Percentiles rank a stretch among this genome's conserved stretches.
Conservation (phyloP, 2,797 vertebrate species). For the Cossypha caffra region DNA sequence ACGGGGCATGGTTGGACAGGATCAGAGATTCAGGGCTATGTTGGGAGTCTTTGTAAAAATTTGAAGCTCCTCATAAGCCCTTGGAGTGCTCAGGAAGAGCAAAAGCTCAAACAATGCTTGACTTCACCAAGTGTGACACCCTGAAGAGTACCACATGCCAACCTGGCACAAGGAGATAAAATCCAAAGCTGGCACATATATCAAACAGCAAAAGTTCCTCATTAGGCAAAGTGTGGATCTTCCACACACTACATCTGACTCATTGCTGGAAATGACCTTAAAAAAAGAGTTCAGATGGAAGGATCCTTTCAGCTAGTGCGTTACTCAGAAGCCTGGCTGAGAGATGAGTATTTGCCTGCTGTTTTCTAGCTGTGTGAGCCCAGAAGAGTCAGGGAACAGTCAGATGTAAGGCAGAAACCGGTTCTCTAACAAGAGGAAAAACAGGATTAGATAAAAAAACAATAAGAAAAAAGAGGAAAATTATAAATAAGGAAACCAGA, state of each 20-base stretch:
- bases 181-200: slow-evolving; percentile 27
- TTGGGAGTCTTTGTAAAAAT: slow-evolving; percentile 12
- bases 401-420: neutral
- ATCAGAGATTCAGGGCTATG: neutral
- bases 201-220: slow-evolving; percentile 26
- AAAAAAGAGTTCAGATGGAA: slow-evolving; percentile 33
- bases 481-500: neutral
- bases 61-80: neutral
- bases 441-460: neutral
- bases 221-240: neutral
- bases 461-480: neutral
- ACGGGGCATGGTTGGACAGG: neutral
- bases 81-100: neutral
- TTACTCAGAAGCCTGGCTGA: neutral
- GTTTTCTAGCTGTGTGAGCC: neutral
- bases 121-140: slow-evolving; percentile 31
- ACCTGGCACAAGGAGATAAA: slow-evolving; percentile 39
- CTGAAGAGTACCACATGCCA: slow-evolving; percentile 52
- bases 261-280: slow-evolving; percentile 43
- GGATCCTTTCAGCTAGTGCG: slow-evolving; percentile 2
- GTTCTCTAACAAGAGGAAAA: neutral
- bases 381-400: neutral
- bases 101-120: slow-evolving; percentile 19
- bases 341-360: neutral
- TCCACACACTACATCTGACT: slow-evolving; percentile 7